Evolutionary conservation across 2,888 invertebrate species (phyloP).

Genomic region (Bembecia ichneumoniformis): DNA sequence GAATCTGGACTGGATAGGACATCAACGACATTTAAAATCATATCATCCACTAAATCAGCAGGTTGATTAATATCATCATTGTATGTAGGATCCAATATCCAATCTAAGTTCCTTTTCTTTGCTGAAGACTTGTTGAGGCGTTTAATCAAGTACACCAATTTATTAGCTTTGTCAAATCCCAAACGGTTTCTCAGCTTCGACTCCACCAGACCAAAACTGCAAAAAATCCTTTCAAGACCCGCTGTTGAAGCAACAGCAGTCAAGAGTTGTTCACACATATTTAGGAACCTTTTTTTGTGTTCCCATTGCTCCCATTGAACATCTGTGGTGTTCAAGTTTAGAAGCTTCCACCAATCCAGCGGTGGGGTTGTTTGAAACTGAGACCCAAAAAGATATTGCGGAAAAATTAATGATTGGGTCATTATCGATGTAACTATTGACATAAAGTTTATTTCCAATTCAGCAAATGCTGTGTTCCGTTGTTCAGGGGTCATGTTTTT

Average conservation of each 20-base stretch:
- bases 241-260: neutral
- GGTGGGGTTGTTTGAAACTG: neutral
- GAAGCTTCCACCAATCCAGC: neutral
- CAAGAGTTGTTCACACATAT: neutral
- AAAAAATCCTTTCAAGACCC: neutral
- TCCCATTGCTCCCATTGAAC: neutral
- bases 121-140: neutral
- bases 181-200: neutral
- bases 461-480: constrained; percentile 4
- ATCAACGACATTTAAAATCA: too few relatives aligned
- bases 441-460: neutral
- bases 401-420: neutral
- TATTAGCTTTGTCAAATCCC: neutral
- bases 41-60: too few relatives aligned
- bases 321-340: neutral
- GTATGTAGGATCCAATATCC: neutral
- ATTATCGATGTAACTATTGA: neutral
- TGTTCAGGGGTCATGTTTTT: constrained; percentile 4
- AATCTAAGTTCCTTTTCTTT: neutral
- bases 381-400: neutral
- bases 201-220: neutral
- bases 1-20: too few relatives aligned
- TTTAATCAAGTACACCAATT: neutral
- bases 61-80: neutral
- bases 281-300: neutral